A percentile compares a stretch with the other conserved stretches of the same genome.
phyloP scores from a whole-genome alignment of 2,888 invertebrate species.

The Cyclophora punctaria region DNA sequence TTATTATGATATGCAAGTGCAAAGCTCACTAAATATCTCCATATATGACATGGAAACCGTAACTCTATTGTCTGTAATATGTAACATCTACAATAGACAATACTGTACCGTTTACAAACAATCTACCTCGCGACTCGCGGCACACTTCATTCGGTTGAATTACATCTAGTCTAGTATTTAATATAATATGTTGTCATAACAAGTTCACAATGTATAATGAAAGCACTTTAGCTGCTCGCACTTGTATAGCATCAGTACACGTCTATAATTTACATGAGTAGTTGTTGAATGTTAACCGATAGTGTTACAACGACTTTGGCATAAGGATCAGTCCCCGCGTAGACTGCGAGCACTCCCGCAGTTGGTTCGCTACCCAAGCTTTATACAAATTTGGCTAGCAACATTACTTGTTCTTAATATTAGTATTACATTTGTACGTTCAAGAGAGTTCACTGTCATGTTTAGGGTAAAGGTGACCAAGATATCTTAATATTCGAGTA shows the following conservation, averaged over 20 bases:
- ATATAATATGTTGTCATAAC: slow-evolving; percentile 31
- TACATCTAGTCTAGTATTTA: slow-evolving; percentile 23
- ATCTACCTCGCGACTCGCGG: not conserved
- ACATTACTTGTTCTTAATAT: slow-evolving; percentile 63
- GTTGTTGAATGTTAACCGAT: slow-evolving; percentile 50
- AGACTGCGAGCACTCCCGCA: slow-evolving; percentile 8
- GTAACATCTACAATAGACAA: slow-evolving; percentile 52
- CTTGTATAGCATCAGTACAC: slow-evolving; percentile 67
- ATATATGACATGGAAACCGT: slow-evolving; percentile 35
- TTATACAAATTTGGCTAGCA: slow-evolving; percentile 61
- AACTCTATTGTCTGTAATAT: slow-evolving; percentile 45
- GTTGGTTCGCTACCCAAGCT: slow-evolving; percentile 48
- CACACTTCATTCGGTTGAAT: not conserved
- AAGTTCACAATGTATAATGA: slow-evolving; percentile 36
- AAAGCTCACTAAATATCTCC: slow-evolving; percentile 70
- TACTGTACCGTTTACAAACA: slow-evolving; percentile 33
- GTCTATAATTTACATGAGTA: slow-evolving; percentile 53
- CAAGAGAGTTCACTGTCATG: slow-evolving; percentile 76
- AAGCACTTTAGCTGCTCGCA: slow-evolving; percentile 69
- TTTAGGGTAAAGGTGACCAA: slow-evolving; percentile 57
- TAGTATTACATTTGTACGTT: slow-evolving; percentile 69
- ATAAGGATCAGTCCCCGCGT: slow-evolving; percentile 29
- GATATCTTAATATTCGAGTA: slow-evolving; percentile 66
- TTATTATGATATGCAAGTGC: slow-evolving; percentile 72
- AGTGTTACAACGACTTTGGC: slow-evolving; percentile 71